Percentiles rank a stretch among this genome's conserved stretches.
Evolutionary conservation across 1,140 invertebrate genomes (phyloP).

Genomic region (Drosophila paulistorum): DNA sequence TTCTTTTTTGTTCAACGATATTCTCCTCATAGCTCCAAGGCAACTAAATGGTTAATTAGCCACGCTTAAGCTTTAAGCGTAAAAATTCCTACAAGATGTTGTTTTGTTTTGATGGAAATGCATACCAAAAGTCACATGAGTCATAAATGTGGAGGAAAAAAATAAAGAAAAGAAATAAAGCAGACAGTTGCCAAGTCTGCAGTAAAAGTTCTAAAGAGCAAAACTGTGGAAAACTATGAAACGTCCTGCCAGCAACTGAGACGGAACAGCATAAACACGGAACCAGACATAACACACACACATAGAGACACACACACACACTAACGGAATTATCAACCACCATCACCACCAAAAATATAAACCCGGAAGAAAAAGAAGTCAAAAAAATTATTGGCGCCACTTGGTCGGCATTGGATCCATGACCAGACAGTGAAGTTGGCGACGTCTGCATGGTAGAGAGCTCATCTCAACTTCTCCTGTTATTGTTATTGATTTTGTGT

Average conservation of each 20-base stretch:
- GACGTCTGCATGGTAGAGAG: conserved; percentile 34
- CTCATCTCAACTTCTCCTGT: conserved; percentile 32
- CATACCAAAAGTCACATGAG: conserved; percentile 8
- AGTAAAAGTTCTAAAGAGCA: conserved; percentile 27
- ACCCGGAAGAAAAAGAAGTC: conserved; percentile 26
- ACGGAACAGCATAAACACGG: conserved; percentile 23
- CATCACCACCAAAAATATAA: conserved; percentile 24
- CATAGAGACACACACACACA: too few relatives aligned
- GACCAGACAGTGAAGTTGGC: conserved; percentile 32
- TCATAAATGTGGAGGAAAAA: conserved; percentile 8
- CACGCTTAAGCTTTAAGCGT: background rate
- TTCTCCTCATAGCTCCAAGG: background rate
- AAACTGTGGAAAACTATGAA: conserved; percentile 30
- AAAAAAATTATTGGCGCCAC: conserved; percentile 45
- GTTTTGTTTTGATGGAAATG: background rate
- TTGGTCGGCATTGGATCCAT: conserved; percentile 27
- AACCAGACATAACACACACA: background rate
- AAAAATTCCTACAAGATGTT: background rate
- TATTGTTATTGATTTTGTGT: conserved; percentile 52
- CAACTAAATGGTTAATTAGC: conserved; percentile 3
- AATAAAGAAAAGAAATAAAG: background rate
- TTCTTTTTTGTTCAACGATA: background rate
- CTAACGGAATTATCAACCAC: background rate
- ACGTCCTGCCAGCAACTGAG: conserved; percentile 25
- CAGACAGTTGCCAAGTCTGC: conserved; percentile 25